Percentiles rank a stretch among this genome's conserved stretches.
phyloP scores from a whole-genome alignment of 2,888 invertebrate genomes.

The Erpobdella octoculata region DNA sequence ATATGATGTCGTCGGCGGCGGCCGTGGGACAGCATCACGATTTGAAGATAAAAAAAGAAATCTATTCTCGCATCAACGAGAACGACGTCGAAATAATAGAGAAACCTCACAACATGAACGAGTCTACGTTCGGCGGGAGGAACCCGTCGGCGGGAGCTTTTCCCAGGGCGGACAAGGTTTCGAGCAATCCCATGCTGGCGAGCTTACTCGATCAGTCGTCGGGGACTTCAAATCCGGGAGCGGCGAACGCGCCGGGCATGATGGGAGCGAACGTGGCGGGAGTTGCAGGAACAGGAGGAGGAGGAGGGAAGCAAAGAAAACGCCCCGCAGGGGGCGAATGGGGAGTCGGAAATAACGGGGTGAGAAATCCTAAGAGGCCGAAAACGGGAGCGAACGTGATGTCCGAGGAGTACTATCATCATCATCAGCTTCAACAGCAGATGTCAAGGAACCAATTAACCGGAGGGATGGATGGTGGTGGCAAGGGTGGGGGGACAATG shows the following conservation, averaged over 20 bases:
- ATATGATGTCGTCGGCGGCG: background rate
- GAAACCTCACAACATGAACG: background rate
- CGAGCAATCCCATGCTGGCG: constrained; percentile 46
- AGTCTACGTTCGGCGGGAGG: background rate
- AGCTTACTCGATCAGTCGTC: constrained; percentile 44
- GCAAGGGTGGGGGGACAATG: no score
- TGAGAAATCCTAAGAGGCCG: background rate
- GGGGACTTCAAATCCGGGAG: background rate
- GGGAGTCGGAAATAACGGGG: background rate
- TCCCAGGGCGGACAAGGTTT: constrained; percentile 36
- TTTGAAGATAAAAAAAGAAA: background rate
- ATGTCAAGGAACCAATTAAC: background rate
- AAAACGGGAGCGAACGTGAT: background rate
- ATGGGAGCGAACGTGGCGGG: background rate
- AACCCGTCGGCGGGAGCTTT: constrained; percentile 10
- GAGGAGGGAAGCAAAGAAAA: background rate
- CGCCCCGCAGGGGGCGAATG: background rate
- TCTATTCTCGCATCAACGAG: background rate
- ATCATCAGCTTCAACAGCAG: background rate
- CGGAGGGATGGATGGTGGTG: background rate
- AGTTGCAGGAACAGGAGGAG: background rate
- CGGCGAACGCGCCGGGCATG: background rate
- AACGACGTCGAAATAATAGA: constrained; percentile 20
- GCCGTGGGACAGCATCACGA: background rate
- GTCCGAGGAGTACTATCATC: constrained; percentile 1